Base-by-base conservation (phyloP, 2,113 vertebrate species). In the Eira barbara region DNA sequence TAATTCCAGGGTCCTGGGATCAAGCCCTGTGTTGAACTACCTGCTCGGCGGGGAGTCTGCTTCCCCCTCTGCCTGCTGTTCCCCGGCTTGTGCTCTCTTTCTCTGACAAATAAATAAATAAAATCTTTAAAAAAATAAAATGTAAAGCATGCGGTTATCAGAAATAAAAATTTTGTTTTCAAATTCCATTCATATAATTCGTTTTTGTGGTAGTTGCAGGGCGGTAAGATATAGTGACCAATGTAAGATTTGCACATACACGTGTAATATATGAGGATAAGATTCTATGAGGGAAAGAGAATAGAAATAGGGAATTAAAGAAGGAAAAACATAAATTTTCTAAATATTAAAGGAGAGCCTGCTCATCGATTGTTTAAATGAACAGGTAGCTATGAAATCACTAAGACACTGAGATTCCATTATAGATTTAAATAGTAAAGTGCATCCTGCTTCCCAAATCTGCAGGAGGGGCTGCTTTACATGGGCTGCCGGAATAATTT, bases 391-490 rank as follows among this genome's bases (percentile, higher is more conserved):
- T 81, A 59, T 36, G 11, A 52, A 85, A 74, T 52, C 34, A 65
- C 57, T 52, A n/a, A 55, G 21, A n/a, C 34, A 27, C n/a, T 31
- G 49, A 73, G 45, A 39, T 89, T 73, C 42, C 27, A 36, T 13
- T 63, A 59, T 34, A 29, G 9, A 63, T 73, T 61, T 71, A 39
- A 61, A 74, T 1, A 89, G 42, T 20, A 34, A 36, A 82, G 3
- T 2, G 34, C 4, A 3, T 17, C 36, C 8, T 5, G 9, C 34
- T 34, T 69, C 49, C 39, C 39, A 7, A 6, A 34, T 27, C 13
- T 31, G 27, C 42, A 8, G 4, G 7, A 34, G 59, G 18, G 34
- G 1, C 13, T 20, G 7, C 23, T 80, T 2, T 1, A 13, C 2
- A 0, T 8, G 52, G 34, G 65, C 85, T 4, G 9, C 4, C 49